These are phyloP conservation scores for Merodon equestris DNA, from an alignment of 2,888 invertebrate species.

Conservation along the genomic window DNA sequence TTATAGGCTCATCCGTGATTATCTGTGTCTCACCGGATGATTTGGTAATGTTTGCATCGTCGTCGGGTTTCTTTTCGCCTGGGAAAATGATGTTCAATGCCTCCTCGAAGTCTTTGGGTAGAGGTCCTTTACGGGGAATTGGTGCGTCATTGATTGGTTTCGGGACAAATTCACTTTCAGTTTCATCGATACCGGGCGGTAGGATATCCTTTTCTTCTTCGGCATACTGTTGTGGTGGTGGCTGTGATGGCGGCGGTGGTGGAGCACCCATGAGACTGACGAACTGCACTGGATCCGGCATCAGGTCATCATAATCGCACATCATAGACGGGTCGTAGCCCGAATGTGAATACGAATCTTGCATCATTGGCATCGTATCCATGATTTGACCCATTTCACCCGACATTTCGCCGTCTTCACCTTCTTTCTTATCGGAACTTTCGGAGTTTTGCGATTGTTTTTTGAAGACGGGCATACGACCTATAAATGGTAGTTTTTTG, in stretches of 20 bases:
- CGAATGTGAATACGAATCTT: constrained; percentile 76
- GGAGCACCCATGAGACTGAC: constrained; percentile 77
- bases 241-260: constrained; percentile 77
- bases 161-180: constrained; percentile 77
- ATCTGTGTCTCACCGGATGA: constrained; percentile 71
- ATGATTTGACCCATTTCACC: constrained; percentile 23
- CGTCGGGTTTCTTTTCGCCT: constrained; percentile 77
- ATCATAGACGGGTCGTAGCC: constrained; percentile 77
- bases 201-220: constrained; percentile 75
- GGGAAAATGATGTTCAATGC: constrained; percentile 83
- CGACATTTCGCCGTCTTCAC: constrained; percentile 61
- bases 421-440: constrained; percentile 51
- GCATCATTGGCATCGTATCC: constrained; percentile 76
- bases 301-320: constrained; percentile 78
- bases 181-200: constrained; percentile 78
- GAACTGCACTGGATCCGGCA: constrained; percentile 79
- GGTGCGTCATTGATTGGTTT: constrained; percentile 79
- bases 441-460: constrained; percentile 75
- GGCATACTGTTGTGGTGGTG: constrained; percentile 67
- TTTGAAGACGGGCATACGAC: constrained; percentile 89
- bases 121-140: constrained; percentile 78
- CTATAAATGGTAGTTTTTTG: constrained; percentile 90
- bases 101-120: constrained; percentile 82
- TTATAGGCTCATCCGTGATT: constrained; percentile 74
- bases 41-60: constrained; percentile 70